Evolutionary conservation across 2,113 vertebrate species (phyloP).

Genomic region (Alexandromys fortis): DNA sequence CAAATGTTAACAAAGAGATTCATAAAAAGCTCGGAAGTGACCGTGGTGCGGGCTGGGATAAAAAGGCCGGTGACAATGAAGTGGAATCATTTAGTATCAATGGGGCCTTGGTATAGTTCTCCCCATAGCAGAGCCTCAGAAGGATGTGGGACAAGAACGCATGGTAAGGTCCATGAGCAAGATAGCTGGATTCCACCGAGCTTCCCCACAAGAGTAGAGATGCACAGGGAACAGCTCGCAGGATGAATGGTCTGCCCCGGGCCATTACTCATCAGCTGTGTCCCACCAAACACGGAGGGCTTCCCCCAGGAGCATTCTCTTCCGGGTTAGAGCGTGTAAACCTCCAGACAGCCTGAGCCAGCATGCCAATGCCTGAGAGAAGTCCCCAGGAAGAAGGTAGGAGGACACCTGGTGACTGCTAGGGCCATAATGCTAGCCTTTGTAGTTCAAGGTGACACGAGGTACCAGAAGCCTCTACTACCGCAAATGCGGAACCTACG

Average conservation of each 20-base stretch:
- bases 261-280: not conserved
- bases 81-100: not conserved
- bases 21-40: not conserved
- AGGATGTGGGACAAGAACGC: not conserved
- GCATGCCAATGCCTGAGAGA: rapidly evolving
- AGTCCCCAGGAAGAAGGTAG: not conserved
- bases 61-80: not conserved
- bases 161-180: not conserved
- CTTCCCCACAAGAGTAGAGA: not conserved
- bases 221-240: not conserved
- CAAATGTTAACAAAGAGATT: not conserved
- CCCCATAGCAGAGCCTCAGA: not conserved
- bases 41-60: not conserved
- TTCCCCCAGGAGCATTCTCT: not conserved
- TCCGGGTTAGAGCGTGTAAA: not conserved
- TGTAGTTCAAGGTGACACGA: no score
- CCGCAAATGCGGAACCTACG: not conserved
- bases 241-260: not conserved
- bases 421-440: not conserved
- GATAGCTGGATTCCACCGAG: not conserved
- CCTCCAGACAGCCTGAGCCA: not conserved
- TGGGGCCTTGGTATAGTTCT: no score
- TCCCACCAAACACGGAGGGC: no score
- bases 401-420: rapidly evolving
- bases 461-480: not conserved